phyloP scores from a whole-genome alignment of 2,797 vertebrate species.

The Neosilurus hyrtlii region DNA sequence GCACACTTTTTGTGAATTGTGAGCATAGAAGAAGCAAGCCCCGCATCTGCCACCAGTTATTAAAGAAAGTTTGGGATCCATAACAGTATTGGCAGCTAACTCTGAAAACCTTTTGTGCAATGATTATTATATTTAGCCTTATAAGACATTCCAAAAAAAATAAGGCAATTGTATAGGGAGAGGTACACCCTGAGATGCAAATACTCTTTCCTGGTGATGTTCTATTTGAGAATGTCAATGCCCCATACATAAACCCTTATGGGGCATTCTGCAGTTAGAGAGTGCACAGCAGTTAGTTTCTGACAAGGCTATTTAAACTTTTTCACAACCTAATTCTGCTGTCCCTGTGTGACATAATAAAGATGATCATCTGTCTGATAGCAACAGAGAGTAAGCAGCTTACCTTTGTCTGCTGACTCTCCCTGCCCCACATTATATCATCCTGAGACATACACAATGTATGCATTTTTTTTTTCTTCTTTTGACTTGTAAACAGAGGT shows the following conservation, averaged over 20 bases:
- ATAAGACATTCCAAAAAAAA: background rate
- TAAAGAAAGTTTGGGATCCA: background rate
- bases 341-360: slow-evolving; percentile 1
- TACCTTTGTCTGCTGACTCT: slow-evolving; percentile 17
- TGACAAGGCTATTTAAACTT: background rate
- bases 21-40: too few relatives aligned
- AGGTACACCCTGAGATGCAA: background rate
- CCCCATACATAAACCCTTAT: background rate
- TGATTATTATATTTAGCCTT: background rate
- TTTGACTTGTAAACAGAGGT: background rate
- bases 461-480: too few relatives aligned
- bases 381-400: background rate
- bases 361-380: background rate
- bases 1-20: too few relatives aligned
- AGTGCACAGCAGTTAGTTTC: background rate
- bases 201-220: background rate
- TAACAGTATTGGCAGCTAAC: background rate
- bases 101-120: background rate
- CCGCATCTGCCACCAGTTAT: too few relatives aligned
- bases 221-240: background rate
- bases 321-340: background rate
- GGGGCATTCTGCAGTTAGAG: background rate
- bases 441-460: background rate
- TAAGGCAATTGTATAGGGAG: background rate
- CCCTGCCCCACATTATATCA: slow-evolving; percentile 2